Percentiles rank a stretch among this genome's conserved stretches.
Conservation (phyloP, 2,113 vertebrate genomes). For the Okapia johnstoni region DNA sequence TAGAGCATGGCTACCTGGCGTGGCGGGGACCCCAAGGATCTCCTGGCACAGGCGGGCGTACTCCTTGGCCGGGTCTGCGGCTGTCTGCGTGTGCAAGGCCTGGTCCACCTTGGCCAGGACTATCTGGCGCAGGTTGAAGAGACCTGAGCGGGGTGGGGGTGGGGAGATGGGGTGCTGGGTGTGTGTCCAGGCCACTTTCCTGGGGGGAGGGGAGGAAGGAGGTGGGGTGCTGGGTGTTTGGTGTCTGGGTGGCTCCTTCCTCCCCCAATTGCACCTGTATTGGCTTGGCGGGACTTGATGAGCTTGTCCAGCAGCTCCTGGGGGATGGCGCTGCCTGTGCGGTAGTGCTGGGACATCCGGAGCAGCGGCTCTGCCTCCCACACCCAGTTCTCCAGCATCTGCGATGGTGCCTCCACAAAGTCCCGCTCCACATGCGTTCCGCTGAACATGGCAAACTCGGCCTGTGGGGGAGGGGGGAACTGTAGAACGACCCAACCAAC, state of each 20-base stretch:
- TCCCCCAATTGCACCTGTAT: conserved; percentile 84
- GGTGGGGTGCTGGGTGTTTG: not conserved
- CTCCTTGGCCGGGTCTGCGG: conserved; percentile 88
- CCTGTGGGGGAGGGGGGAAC: conserved; percentile 74
- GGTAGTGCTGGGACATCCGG: conserved; percentile 94
- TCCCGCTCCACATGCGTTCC: conserved; percentile 97
- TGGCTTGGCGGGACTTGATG: conserved; percentile 94
- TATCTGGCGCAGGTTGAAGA: conserved; percentile 96
- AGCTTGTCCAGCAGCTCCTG: conserved; percentile 92
- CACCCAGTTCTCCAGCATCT: conserved; percentile 99
- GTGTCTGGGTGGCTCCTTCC: not conserved
- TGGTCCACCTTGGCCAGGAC: conserved; percentile 97
- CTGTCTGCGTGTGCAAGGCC: conserved; percentile 88
- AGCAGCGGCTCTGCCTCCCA: conserved; percentile 95
- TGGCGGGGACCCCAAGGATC: conserved; percentile 91
- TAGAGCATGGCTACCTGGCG: conserved; percentile 80
- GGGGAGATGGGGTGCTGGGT: not conserved
- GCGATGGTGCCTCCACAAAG: conserved; percentile 96
- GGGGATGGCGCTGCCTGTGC: conserved; percentile 84
- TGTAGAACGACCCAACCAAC: no score
- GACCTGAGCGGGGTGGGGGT: conserved; percentile 77
- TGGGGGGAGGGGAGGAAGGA: rapidly evolving
- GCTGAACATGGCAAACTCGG: conserved; percentile 97
- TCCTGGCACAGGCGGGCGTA: conserved; percentile 89
- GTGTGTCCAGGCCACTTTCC: no score